A percentile compares a stretch with the other conserved stretches of the same genome.
Conservation (phyloP, 2,113 vertebrate species). For the Platysteira castanea region DNA sequence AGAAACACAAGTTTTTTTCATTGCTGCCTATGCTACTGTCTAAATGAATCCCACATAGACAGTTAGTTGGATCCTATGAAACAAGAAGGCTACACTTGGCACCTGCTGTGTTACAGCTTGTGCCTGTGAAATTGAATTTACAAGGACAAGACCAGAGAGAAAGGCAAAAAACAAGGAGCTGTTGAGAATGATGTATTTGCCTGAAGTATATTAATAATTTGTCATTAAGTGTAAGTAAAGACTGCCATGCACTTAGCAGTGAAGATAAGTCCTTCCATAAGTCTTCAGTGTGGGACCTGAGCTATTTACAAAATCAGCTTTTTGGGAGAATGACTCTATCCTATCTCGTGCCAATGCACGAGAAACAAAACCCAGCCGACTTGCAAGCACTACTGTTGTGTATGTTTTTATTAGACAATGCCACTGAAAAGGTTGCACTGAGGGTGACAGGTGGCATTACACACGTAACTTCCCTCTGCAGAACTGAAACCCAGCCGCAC, state of each 20-base stretch:
- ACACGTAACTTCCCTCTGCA: not conserved
- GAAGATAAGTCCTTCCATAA: not conserved
- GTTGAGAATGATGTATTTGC: not conserved
- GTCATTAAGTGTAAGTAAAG: not conserved
- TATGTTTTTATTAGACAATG: not conserved
- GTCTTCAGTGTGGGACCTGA: not conserved
- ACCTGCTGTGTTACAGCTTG: slow-evolving; percentile 48
- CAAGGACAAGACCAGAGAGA: slow-evolving; percentile 39
- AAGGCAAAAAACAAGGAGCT: slow-evolving; percentile 1
- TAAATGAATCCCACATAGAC: slow-evolving; percentile 30
- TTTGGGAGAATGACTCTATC: not conserved
- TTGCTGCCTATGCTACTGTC: not conserved
- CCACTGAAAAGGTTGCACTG: not conserved
- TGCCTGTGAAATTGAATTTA: slow-evolving; percentile 51
- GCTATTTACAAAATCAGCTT: not conserved
- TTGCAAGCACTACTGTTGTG: not conserved
- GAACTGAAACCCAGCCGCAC: not conserved
- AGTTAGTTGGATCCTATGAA: slow-evolving; percentile 39
- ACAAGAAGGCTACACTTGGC: slow-evolving; percentile 50
- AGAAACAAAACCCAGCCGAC: not conserved
- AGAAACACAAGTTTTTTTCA: not conserved
- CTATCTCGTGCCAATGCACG: rapidly evolving
- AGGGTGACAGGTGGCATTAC: not conserved
- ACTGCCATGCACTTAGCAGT: not conserved
- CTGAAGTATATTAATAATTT: not conserved